Percentiles rank a stretch among this genome's conserved stretches.
Evolutionary conservation across 2,113 vertebrate genomes (phyloP).

Genomic region (Acanthochromis polyacanthus): DNA sequence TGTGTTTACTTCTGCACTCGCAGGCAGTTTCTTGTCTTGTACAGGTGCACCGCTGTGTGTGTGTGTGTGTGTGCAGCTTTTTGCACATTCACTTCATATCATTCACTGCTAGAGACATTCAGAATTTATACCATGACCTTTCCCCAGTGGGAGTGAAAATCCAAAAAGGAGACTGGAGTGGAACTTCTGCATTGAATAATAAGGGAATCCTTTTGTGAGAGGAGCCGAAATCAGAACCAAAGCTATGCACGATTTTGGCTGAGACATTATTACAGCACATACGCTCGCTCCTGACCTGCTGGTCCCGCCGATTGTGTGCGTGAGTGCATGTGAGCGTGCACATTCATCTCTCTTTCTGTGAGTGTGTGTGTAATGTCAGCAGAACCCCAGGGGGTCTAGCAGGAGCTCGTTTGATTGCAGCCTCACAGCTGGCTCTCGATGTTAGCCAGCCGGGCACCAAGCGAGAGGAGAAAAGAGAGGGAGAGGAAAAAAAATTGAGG

Average conservation of each 20-base stretch:
- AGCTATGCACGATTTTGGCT: conserved; percentile 27
- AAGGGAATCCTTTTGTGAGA: conserved; percentile 25
- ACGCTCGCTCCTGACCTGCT: conserved; percentile 25
- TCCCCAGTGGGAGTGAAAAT: conserved; percentile 37
- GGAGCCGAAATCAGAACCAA: conserved; percentile 18
- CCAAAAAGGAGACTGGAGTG: conserved; percentile 6
- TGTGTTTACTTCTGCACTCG: conserved; percentile 26
- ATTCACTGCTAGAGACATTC: neutral
- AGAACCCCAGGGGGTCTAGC: conserved; percentile 53
- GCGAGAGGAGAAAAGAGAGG: conserved; percentile 11
- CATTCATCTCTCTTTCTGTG: neutral
- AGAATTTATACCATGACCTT: conserved; percentile 46
- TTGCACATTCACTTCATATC: conserved; percentile 21
- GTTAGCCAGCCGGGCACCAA: conserved; percentile 41
- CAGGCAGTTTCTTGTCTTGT: conserved; percentile 5
- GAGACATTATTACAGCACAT: conserved; percentile 1
- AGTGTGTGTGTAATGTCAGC: conserved; percentile 54
- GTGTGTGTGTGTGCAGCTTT: neutral
- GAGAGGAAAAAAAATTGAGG: conserved; percentile 17
- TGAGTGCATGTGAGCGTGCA: neutral
- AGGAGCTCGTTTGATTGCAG: conserved; percentile 72
- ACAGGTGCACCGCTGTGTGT: neutral
- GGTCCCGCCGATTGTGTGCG: conserved; percentile 1
- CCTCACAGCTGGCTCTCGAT: conserved; percentile 61
- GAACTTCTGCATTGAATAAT: conserved; percentile 39